Evolutionary conservation across 2,888 invertebrate species (phyloP), one percentile per base, ranked within the genome.

Genomic region (Copidosoma aretas): DNA sequence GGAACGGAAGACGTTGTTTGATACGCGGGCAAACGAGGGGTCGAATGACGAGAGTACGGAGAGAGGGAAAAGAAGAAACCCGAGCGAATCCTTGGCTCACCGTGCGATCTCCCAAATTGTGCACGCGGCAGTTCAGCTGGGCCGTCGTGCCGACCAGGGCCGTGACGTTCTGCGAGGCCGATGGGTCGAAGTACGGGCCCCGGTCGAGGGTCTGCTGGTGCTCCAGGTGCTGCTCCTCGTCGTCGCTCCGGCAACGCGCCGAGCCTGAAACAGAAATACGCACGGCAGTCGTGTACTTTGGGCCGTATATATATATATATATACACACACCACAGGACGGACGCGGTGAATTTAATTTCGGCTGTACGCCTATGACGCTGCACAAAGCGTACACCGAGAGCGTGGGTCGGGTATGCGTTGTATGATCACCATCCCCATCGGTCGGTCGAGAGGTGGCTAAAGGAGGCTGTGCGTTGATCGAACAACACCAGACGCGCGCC

Each of bases 81-180:
- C 41, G 10, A 41, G 41, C 41, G 41, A 41, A 8, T 41, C 41
- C 14, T 14, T 41, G 8, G 14, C 43, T 46, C 78, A 92, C 92
- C 85, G 92, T 92, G 83, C 91, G 87, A 78, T 93, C 91, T 52
- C 91, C 92, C 73, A 92, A 87, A 81, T 91, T 91, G 77, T 90
- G 89, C 21, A 93, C 91, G 73, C 91, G 87, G 86, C 93, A 93
- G 82, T 89, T 91, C 71, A 92, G 86, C 78, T 90, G 89, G 2
- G 92, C 91, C 3, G 91, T 91, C 84, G 91, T 91, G 41, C 91
- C 92, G 15, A 92, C 92, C 19, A 92, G 85, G 0, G 92, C 91
- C 21, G 92, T 92, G 70, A 92, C 91, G 78, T 93, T 92, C 76
- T 88, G 89, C 46, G 91, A 91, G 70, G 90, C 91, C 0, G 88